These are phyloP conservation scores for Sinosuthora webbiana DNA, from an alignment of 2,113 vertebrate genomes.

Conservation along the genomic window DNA sequence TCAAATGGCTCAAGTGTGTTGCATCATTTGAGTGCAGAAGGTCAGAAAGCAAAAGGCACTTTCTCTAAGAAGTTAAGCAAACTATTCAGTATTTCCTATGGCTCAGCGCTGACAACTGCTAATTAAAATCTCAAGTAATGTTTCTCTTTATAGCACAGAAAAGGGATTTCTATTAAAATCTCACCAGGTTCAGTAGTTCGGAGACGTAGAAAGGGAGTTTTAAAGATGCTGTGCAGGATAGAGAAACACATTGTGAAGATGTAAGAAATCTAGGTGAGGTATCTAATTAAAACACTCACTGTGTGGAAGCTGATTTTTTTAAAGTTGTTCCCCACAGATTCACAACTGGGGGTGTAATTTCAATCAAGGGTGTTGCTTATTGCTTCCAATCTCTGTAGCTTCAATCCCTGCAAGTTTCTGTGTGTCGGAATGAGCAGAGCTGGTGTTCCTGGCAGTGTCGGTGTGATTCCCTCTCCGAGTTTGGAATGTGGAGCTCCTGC, in stretches of 20 bases:
- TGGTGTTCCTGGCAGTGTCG: not conserved
- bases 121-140: conserved; percentile 38
- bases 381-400: not conserved
- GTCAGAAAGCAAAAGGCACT: not conserved
- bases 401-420: not conserved
- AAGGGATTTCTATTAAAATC: conserved; percentile 55
- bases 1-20: not conserved
- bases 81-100: not conserved
- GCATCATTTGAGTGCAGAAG: not conserved
- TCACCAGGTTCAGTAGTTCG: conserved; percentile 46
- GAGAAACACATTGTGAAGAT: not conserved
- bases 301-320: not conserved
- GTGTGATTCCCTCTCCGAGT: not conserved
- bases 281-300: conserved; percentile 46
- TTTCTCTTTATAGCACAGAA: not conserved
- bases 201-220: not conserved
- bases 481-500: not conserved
- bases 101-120: not conserved
- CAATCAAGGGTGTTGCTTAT: not conserved
- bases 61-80: not conserved
- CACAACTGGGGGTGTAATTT: not conserved
- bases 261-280: conserved; percentile 12
- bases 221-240: not conserved
- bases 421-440: not conserved
- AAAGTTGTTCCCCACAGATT: not conserved